phyloP scores from a whole-genome alignment of 35 echinoderm and acorn worm genomes.

The Strongylocentrotus purpuratus region DNA sequence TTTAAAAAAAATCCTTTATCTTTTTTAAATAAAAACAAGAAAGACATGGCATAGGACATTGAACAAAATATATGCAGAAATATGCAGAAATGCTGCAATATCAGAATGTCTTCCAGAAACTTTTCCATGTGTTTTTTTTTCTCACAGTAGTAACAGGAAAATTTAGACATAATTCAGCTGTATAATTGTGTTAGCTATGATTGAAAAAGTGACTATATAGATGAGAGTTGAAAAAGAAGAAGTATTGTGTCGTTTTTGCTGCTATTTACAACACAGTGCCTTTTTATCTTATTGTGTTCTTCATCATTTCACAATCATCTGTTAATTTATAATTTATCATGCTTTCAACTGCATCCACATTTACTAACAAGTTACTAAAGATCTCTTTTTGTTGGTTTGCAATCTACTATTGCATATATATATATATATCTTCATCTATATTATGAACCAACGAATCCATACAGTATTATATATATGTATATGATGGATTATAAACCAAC shows the following conservation, averaged over 20 bases:
- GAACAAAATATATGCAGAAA: neutral
- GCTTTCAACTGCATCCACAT: no score
- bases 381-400: no score
- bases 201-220: neutral
- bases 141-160: neutral
- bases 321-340: no score
- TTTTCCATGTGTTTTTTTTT: neutral
- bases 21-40: neutral
- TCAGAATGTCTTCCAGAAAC: neutral
- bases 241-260: neutral
- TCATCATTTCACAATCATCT: no score
- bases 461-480: no score
- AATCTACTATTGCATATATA: no score
- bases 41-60: neutral
- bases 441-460: no score
- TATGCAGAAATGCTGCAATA: conserved; percentile 6
- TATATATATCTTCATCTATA: no score
- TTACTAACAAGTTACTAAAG: no score
- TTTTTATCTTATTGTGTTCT: neutral
- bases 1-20: neutral
- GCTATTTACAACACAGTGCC: neutral
- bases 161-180: neutral
- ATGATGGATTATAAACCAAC: no score
- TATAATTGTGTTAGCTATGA: neutral
- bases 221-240: neutral